These are phyloP conservation scores for Tillus elongatus DNA, from an alignment of 2,888 invertebrate genomes.

Conservation along the genomic window DNA sequence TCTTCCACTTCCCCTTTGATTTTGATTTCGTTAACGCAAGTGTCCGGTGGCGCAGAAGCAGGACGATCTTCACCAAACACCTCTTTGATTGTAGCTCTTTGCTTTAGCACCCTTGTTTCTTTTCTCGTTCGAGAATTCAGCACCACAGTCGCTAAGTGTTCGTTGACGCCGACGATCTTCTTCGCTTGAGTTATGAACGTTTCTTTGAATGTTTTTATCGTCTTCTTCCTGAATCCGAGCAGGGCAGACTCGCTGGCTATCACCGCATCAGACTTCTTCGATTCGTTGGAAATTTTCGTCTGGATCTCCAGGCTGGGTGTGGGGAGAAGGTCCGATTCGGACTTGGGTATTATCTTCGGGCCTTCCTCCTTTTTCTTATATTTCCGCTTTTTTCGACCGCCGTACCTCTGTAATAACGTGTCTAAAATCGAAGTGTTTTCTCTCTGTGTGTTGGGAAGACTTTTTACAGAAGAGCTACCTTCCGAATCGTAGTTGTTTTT, in stretches of 20 bases:
- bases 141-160: constrained; percentile 61
- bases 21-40: constrained; percentile 44
- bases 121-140: constrained; percentile 66
- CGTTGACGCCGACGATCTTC: constrained; percentile 49
- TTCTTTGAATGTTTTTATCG: constrained; percentile 50
- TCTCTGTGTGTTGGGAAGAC: constrained; percentile 45
- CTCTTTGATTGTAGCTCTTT: constrained; percentile 69
- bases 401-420: constrained; percentile 57
- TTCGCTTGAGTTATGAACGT: constrained; percentile 55
- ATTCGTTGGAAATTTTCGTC: constrained; percentile 42
- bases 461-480: constrained; percentile 60
- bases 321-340: constrained; percentile 51
- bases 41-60: constrained; percentile 70
- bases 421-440: constrained; percentile 54
- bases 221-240: constrained; percentile 49
- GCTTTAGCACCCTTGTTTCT: constrained; percentile 62
- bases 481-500: constrained; percentile 56
- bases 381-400: constrained; percentile 46
- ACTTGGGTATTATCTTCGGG: constrained; percentile 50
- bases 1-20: constrained; percentile 23
- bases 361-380: constrained; percentile 49
- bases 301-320: constrained; percentile 54
- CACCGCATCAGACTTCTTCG: constrained; percentile 28
- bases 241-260: constrained; percentile 52
- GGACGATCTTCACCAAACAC: constrained; percentile 75